Evolutionary conservation across 2,888 invertebrate species (phyloP), one percentile per base, ranked within the genome.

Genomic region (Eristalinus sepulchralis): DNA sequence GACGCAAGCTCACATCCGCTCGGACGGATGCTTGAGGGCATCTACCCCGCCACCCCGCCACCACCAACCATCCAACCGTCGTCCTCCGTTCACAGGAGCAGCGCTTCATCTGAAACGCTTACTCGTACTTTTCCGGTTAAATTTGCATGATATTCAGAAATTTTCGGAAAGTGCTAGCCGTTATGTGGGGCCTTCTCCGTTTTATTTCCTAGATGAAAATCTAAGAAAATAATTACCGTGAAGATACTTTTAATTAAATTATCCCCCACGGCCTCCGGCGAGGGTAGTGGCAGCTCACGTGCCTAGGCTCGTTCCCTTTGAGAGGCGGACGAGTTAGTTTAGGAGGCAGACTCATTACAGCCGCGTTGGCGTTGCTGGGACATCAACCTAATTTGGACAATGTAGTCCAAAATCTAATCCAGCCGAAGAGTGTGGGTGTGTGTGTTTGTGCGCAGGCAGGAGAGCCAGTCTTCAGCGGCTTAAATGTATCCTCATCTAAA

Each of bases 211-310:
- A 64, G 57, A 66, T 75, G 64, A 55, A 64, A 55, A 64, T 75
- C 57, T 64, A 60, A 34, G 64, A 76, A 70, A 70, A 70, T 77
- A 77, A 70, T 70, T 57, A 31, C 55, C 68, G 17, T 31, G 66
- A 72, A 62, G 67, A 72, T 76, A 53, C 70, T 60, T 77, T 77
- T 71, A 82, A 82, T 82, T 82, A 82, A 82, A 77, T 71, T 77
- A 47, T 55, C 66, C 55, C 17, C 73, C 39, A 2, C 31, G 36
- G 57, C n/a, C n/a, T 2, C 39, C 17, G 6, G 39, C n/a, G 6
- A 47, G 17, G 39, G 5, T n/a, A n/a, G n/a, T n/a, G 4, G 39
- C 17, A 47, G 39, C 4, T 47, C 17, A n/a, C 39, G n/a, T n/a
- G n/a, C 39, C n/a, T 13, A 47, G 11, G 4, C 34, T 34, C 39